A percentile compares a stretch with the other conserved stretches of the same genome.
phyloP scores from a whole-genome alignment of 2,888 invertebrate genomes.

The Morpho achilles region DNA sequence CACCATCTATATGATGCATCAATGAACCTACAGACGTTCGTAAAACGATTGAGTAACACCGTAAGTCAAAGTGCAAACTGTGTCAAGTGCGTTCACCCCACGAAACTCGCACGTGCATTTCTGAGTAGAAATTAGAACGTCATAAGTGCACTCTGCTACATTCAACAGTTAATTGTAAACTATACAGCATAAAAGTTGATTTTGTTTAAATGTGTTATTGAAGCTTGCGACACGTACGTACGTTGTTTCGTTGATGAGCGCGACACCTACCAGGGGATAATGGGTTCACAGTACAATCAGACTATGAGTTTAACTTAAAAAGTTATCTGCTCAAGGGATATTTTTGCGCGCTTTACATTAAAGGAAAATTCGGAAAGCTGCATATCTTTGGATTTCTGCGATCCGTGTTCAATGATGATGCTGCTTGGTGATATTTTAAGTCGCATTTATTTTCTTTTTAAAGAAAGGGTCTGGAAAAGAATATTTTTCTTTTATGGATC shows the following conservation, averaged over 20 bases:
- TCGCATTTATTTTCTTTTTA: too few relatives aligned
- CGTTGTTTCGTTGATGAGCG: not conserved
- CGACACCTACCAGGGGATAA: too few relatives aligned
- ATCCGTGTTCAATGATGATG: too few relatives aligned
- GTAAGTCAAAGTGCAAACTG: slow-evolving; percentile 57
- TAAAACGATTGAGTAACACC: slow-evolving; percentile 41
- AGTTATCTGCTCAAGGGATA: too few relatives aligned
- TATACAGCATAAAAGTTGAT: not conserved
- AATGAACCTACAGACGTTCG: slow-evolving; percentile 21
- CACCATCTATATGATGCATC: not conserved
- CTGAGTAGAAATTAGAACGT: slow-evolving; percentile 23
- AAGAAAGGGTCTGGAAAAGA: too few relatives aligned
- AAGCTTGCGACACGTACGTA: not conserved
- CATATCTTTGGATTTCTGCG: too few relatives aligned
- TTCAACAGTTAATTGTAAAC: slow-evolving; percentile 14
- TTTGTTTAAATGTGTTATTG: not conserved
- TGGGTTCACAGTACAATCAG: too few relatives aligned
- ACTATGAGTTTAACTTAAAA: too few relatives aligned
- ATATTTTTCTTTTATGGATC: too few relatives aligned
- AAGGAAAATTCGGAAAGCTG: too few relatives aligned
- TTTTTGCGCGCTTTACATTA: too few relatives aligned
- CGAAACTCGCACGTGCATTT: slow-evolving; percentile 58
- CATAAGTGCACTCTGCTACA: slow-evolving; percentile 21
- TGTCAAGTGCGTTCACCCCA: slow-evolving; percentile 62
- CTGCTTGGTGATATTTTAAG: too few relatives aligned